Conservation (phyloP, 2,797 vertebrate species). For the Gephyroberyx darwinii region DNA sequence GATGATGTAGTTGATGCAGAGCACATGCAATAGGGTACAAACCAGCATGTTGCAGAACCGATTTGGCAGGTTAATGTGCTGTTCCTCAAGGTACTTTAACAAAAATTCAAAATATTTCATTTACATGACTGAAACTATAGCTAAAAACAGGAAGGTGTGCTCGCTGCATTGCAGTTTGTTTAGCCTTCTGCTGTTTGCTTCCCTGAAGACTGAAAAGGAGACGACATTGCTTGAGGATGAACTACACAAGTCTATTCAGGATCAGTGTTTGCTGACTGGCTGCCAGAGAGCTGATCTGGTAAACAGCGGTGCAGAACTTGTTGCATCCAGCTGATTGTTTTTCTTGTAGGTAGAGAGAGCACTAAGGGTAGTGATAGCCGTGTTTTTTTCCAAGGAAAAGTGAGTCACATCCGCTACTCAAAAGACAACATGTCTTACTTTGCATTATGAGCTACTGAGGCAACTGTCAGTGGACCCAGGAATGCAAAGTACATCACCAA, state of each 20-base stretch:
- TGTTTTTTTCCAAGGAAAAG: no score
- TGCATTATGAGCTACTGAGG: no score
- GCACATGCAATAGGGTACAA: not conserved
- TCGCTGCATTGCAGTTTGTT: constrained; percentile 38
- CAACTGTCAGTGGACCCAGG: no score
- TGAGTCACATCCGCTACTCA: no score
- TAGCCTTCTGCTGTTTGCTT: constrained; percentile 62
- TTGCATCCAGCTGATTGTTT: no score
- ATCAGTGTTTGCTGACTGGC: constrained; percentile 33
- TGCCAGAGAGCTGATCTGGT: constrained; percentile 27
- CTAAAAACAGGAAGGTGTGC: constrained; percentile 26
- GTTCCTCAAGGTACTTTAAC: constrained; percentile 6
- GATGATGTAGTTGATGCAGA: not conserved
- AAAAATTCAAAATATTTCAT: not conserved
- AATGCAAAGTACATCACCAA: no score
- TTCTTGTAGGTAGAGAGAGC: no score
- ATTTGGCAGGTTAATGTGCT: constrained; percentile 5
- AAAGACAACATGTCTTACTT: no score
- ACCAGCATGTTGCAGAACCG: not conserved
- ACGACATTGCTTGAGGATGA: constrained; percentile 57
- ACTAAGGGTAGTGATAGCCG: no score
- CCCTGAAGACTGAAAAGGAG: constrained; percentile 32
- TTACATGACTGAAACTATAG: constrained; percentile 35
- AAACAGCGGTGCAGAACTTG: not conserved
- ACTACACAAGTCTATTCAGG: constrained; percentile 18